Percentiles rank a stretch among this genome's conserved stretches.
These are phyloP conservation scores for Dasypolia templi DNA, from an alignment of 2,888 invertebrate genomes.

Conservation along the genomic window DNA sequence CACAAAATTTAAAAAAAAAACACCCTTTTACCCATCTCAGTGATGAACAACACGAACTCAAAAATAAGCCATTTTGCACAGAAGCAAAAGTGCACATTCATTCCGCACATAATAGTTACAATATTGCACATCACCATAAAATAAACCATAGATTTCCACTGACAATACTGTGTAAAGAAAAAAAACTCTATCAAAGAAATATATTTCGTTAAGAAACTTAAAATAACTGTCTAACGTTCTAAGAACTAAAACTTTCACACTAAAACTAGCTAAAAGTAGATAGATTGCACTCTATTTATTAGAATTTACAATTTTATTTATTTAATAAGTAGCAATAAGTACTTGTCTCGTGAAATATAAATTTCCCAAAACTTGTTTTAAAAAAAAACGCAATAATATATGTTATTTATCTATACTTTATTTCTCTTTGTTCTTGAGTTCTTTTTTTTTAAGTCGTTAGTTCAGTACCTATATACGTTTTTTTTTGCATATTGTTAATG, in stretches of 20 bases:
- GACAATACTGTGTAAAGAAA: too few relatives aligned
- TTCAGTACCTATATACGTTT: background rate
- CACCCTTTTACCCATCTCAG: too few relatives aligned
- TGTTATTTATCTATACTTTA: constrained; percentile 1
- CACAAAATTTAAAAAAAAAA: background rate
- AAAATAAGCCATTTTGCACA: constrained; percentile 2
- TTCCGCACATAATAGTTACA: constrained; percentile 7
- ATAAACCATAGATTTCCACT: constrained; percentile 25
- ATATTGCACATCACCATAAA: too few relatives aligned
- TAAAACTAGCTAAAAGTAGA: constrained; percentile 75
- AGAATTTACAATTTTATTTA: constrained; percentile 67
- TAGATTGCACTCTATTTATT: constrained; percentile 77
- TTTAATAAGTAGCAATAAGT: constrained; percentile 61
- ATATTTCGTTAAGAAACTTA: constrained; percentile 58
- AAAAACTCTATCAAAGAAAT: constrained; percentile 35
- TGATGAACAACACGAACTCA: background rate
- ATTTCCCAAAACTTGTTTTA: constrained; percentile 50
- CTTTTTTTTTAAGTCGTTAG: constrained; percentile 51
- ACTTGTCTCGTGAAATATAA: constrained; percentile 61
- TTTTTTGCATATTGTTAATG: background rate
- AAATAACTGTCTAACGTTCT: constrained; percentile 63
- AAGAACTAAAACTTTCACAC: constrained; percentile 72
- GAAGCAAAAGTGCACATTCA: background rate
- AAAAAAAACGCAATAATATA: constrained; percentile 57
- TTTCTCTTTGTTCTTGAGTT: constrained; percentile 42